A percentile compares a stretch with the other conserved stretches of the same genome.
Conservation (phyloP, 2,888 invertebrate genomes). For the Patella caerulea region DNA sequence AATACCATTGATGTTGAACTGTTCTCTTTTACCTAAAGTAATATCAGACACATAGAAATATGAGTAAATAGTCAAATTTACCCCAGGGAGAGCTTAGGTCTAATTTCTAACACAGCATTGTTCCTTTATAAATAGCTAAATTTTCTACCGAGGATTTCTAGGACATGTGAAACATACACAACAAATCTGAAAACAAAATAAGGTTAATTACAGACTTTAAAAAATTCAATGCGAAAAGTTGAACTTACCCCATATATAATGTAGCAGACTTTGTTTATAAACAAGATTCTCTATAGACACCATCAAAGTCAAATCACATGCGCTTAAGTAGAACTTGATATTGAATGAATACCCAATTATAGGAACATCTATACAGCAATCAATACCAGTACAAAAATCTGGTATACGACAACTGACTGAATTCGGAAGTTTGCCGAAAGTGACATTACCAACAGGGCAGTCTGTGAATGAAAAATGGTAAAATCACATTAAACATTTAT, state of each 20-base stretch:
- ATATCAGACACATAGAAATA: too few relatives aligned
- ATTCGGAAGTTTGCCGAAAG: constrained; percentile 3
- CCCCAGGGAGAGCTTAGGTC: too few relatives aligned
- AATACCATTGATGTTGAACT: constrained; percentile 39
- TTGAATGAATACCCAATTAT: constrained; percentile 39
- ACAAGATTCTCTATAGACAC: constrained; percentile 47
- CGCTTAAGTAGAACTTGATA: constrained; percentile 40
- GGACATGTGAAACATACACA: too few relatives aligned
- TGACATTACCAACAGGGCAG: not conserved
- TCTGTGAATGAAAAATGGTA: not conserved
- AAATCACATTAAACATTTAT: not conserved
- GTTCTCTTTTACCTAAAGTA: constrained; percentile 34
- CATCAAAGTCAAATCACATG: constrained; percentile 43
- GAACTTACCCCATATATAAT: constrained; percentile 44
- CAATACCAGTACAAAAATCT: constrained; percentile 46
- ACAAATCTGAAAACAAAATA: too few relatives aligned
- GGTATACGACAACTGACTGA: constrained; percentile 42
- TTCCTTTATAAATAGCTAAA: too few relatives aligned
- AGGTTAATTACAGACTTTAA: too few relatives aligned
- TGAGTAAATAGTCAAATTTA: too few relatives aligned
- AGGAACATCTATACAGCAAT: constrained; percentile 48
- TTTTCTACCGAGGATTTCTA: too few relatives aligned
- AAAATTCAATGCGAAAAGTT: too few relatives aligned
- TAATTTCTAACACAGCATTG: too few relatives aligned
- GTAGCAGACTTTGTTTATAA: constrained; percentile 37